phyloP scores from a whole-genome alignment of 2,888 invertebrate genomes.

The Drosophila tanythrix region DNA sequence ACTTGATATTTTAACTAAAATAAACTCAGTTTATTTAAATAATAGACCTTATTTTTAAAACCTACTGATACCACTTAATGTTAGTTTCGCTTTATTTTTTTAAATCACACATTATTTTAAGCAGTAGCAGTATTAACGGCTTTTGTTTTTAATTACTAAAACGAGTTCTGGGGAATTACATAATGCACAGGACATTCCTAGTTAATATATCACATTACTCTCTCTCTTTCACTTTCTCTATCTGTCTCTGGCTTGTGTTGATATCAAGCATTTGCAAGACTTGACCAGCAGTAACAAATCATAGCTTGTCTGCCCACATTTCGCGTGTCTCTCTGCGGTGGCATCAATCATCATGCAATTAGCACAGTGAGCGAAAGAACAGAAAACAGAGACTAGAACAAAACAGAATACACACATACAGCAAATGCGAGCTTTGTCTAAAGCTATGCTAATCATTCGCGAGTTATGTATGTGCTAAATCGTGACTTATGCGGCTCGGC shows the following conservation, averaged over 20 bases:
- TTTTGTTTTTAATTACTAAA: neutral
- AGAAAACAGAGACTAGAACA: slow-evolving; percentile 5
- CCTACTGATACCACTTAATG: neutral
- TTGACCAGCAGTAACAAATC: slow-evolving; percentile 42
- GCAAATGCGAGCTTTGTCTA: slow-evolving; percentile 7
- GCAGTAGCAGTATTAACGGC: neutral
- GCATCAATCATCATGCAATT: slow-evolving; percentile 55
- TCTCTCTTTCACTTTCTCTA: neutral
- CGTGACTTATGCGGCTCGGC: slow-evolving; percentile 66
- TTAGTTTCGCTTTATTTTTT: neutral
- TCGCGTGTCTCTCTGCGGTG: slow-evolving; percentile 21
- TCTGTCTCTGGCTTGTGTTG: neutral
- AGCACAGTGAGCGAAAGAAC: slow-evolving; percentile 26
- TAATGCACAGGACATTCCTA: neutral
- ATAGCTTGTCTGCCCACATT: slow-evolving; percentile 18
- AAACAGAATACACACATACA: neutral
- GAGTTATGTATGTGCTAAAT: slow-evolving; percentile 56
- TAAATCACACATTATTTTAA: neutral
- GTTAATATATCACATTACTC: slow-evolving; percentile 6
- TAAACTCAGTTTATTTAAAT: neutral
- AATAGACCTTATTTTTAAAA: neutral
- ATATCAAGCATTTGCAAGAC: slow-evolving; percentile 8
- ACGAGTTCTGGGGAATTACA: neutral
- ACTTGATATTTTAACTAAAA: neutral
- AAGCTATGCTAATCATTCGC: slow-evolving; percentile 49